A percentile compares a stretch with the other conserved stretches of the same genome.
These are phyloP conservation scores for Notocelia uddmanniana DNA, from an alignment of 2,888 invertebrate genomes.

Conservation along the genomic window DNA sequence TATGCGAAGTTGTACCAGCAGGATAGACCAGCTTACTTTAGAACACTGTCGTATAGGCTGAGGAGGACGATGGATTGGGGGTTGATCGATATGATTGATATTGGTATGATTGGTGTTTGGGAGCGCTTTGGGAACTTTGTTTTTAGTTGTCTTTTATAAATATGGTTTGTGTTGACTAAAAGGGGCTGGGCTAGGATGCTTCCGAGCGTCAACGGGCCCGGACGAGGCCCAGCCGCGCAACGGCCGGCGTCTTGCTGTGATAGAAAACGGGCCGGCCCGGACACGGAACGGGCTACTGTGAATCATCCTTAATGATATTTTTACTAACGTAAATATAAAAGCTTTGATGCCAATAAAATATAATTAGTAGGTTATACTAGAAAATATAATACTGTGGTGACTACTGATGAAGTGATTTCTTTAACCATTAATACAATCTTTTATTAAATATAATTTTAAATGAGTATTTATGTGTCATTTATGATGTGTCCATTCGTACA, in stretches of 20 bases:
- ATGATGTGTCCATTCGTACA: background rate
- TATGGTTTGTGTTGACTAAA: too few species aligned
- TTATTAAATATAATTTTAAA: background rate
- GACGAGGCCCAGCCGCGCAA: too few species aligned
- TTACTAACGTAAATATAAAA: background rate
- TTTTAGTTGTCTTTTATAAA: conserved; percentile 30
- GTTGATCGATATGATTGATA: conserved; percentile 65
- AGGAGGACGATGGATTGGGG: conserved; percentile 75
- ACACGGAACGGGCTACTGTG: too few species aligned
- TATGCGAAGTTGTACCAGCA: conserved; percentile 63
- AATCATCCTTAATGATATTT: background rate
- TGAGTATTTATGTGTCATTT: background rate
- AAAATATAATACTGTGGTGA: too few species aligned
- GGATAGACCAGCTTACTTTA: conserved; percentile 71
- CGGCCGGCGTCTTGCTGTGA: too few species aligned
- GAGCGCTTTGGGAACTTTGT: conserved; percentile 48
- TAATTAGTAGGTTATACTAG: background rate
- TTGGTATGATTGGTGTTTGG: conserved; percentile 59
- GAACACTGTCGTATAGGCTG: conserved; percentile 68
- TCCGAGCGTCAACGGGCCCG: too few species aligned
- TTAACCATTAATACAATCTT: background rate
- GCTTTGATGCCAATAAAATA: background rate
- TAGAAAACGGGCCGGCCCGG: too few species aligned
- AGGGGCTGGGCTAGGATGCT: too few species aligned
- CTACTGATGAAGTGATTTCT: background rate